These are phyloP conservation scores for Todus mexicanus DNA, from an alignment of 2,797 vertebrate genomes.

Conservation along the genomic window DNA sequence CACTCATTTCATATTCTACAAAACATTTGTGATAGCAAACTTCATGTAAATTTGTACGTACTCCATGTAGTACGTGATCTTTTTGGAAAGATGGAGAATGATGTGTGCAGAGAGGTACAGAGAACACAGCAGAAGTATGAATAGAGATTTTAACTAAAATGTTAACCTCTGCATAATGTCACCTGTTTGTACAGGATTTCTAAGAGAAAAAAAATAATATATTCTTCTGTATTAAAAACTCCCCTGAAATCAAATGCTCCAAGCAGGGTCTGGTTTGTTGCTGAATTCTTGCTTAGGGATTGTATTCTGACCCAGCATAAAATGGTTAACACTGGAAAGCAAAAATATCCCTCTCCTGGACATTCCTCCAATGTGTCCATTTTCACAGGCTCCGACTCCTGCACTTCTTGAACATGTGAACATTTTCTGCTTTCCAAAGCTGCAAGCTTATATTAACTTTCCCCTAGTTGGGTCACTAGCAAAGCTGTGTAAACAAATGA, in stretches of 20 bases:
- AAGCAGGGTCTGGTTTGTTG: neutral
- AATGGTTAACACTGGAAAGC: neutral
- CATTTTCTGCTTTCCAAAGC: constrained; percentile 34
- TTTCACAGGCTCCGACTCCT: neutral
- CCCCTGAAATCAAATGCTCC: neutral
- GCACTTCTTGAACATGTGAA: neutral
- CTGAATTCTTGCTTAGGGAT: neutral
- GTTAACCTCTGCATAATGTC: neutral
- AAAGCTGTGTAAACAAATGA: constrained; percentile 65
- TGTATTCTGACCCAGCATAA: neutral
- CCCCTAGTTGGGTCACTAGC: neutral
- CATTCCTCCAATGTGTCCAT: neutral
- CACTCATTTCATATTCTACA: neutral
- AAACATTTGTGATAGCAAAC: neutral
- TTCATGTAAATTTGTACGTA: neutral
- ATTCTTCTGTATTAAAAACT: neutral
- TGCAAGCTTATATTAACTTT: constrained; percentile 31
- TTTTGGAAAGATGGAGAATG: neutral
- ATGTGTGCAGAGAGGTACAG: neutral
- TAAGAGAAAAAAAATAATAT: neutral
- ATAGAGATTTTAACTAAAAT: neutral
- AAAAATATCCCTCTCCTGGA: neutral
- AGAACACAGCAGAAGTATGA: neutral
- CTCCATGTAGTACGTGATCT: neutral
- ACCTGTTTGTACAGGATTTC: neutral